Evolutionary conservation across 2,888 invertebrate species (phyloP), one percentile per base, ranked within the genome.

Genomic region (Eupeodes luniger): DNA sequence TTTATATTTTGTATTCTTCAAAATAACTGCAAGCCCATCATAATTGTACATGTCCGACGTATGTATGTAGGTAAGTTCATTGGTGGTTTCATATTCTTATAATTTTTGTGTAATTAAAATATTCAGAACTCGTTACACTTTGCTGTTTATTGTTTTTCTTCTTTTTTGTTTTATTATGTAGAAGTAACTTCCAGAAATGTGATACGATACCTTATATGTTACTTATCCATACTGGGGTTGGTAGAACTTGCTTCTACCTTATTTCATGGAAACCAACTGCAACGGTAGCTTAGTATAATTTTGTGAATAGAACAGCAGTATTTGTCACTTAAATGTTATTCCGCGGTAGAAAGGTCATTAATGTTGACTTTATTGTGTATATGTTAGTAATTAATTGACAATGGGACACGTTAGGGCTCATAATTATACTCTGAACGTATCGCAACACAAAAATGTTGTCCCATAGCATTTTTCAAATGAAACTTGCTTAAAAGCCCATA

Each of bases 81-180:
- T 36, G 11, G 16, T 19, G 34, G 19, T 72, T 61, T 14, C 36
- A 47, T 66, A 62, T 66, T 57, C 34, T 27, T 19, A 12, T 72
- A 72, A 19, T 61, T 75, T 84, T 57, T 62, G n/a, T 51, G 75
- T 81, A 80, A 85, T 81, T 76, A 81, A 85, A 85, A 51, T 49
- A 69, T 57, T 80, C 57, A 85, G 62, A 81, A 81, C 85, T 70
- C 76, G 70, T 76, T 85, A 72, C 70, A 76, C 57, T 47, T 47
- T 14, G 44, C 19, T 40, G 53, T 47, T 76, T 77, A 47, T 36
- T 55, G 40, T 49, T 9, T 51, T 66, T n/a, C 47, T 66, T 0
- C 12, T 49, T 11, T n/a, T 57, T 27, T 34, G 10, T 34, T 14
- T 51, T 14, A 5, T 76, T 27, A 27, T 27, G 27, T 27, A 27